These are phyloP conservation scores for Alethe castanea DNA, from an alignment of 2,113 vertebrate species.

Conservation along the genomic window DNA sequence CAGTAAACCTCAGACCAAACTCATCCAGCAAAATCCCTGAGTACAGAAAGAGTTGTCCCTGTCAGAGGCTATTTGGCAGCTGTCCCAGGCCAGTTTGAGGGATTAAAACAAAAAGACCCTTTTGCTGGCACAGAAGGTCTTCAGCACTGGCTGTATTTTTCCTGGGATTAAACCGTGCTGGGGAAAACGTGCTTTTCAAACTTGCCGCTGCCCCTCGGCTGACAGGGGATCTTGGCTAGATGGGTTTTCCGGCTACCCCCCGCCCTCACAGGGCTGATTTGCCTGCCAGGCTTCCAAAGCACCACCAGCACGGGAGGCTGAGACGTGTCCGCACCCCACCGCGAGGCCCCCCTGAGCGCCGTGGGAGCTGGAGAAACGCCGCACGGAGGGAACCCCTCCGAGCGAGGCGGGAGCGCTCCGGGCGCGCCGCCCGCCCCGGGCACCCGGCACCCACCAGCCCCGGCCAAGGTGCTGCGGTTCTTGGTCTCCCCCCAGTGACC, in stretches of 20 bases:
- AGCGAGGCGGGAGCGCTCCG: neutral
- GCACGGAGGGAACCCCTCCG: accelerated
- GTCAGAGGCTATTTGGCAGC: neutral
- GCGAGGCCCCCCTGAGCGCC: accelerated
- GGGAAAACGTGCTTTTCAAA: neutral
- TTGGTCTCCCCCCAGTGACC: conserved; percentile 63
- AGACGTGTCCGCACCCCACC: accelerated
- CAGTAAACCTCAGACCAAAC: neutral
- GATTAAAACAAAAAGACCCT: neutral
- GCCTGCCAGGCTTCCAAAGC: neutral
- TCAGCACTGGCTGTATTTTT: accelerated
- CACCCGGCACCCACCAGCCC: neutral
- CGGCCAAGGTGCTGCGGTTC: neutral
- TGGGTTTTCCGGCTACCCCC: accelerated
- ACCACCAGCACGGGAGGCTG: neutral
- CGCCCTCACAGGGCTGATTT: neutral
- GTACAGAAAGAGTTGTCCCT: neutral
- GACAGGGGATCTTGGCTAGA: neutral
- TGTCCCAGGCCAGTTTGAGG: neutral
- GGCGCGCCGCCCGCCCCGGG: accelerated
- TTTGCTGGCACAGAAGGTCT: neutral
- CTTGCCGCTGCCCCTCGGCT: neutral
- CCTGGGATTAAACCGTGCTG: neutral
- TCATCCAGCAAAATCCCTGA: neutral
- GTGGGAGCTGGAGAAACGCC: accelerated